Evolutionary conservation across 64 coral and sea anemone genomes (phyloP), one percentile per base, ranked within the genome.

Genomic region (Platygyra sinensis): DNA sequence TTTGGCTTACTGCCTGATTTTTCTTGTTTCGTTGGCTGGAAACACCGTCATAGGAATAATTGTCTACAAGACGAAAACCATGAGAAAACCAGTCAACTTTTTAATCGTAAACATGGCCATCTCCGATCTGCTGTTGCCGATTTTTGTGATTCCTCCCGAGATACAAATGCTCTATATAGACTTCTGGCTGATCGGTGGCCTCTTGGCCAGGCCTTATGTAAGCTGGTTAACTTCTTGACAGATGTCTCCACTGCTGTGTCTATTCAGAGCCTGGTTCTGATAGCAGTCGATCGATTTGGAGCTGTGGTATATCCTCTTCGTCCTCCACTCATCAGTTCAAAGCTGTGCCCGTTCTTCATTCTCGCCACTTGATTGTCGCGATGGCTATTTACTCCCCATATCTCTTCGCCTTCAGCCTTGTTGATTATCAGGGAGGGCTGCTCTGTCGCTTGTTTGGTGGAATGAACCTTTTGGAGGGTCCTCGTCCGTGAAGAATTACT

Each of bases 301-400:
- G 63, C 63, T 67, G 63, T 67, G 24, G 63, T 67, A 24, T 67
- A 20, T 67, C 63, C 63, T 8, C 63, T 67, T 22, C 16, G 63
- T 67, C 25, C 63, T 0, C 63, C 63, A 67, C 63, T 67, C 19
- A 67, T 67, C 63, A 67, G 63, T 67, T 67, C 19, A 67, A 67
- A 67, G 63, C 63, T 7, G 18, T 67, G 63, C 17, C 63, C 22
- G 51, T 39, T 84, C 30, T 83, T 84, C 32, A 91, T 91, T 36
- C 29, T 51, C 16, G 18, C 52, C 15, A 83, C 77, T 12, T 91
- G 89, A 55, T 91, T 14, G 33, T 91, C 20, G 49, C 89, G 16
- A 7, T 91, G 20, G 22, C 81, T 30, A 73, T 54, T 6, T 27
- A 25, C 20, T 63, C 46, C 14, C 79, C 79, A 11, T 75, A 76